Conservation (phyloP, 2,113 vertebrate species). For the Sander vitreus region DNA sequence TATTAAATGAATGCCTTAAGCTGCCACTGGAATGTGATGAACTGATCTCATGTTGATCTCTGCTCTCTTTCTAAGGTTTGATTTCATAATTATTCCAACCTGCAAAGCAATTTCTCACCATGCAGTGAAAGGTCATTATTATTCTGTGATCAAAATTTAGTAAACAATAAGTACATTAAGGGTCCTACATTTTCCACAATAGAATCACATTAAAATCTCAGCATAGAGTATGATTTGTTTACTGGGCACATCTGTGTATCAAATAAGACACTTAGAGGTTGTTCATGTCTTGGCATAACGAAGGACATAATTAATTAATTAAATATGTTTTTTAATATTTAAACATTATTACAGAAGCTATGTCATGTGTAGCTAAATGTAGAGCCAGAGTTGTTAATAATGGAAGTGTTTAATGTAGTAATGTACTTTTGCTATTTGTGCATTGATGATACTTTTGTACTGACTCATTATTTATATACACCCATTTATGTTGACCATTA, state of each 20-base stretch:
- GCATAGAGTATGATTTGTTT: slow-evolving; percentile 2
- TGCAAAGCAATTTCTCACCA: slow-evolving; percentile 35
- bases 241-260: not conserved
- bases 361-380: no score
- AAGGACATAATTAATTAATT: no score
- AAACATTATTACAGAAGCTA: not conserved
- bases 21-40: slow-evolving; percentile 40
- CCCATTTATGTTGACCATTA: not conserved
- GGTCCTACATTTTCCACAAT: not conserved
- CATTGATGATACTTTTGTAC: not conserved
- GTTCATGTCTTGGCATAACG: not conserved
- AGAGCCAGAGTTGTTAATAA: not conserved
- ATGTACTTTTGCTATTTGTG: not conserved
- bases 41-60: slow-evolving; percentile 11
- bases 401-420: not conserved
- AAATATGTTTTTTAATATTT: not conserved
- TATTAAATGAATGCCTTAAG: slow-evolving; percentile 59
- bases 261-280: not conserved
- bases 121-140: slow-evolving; percentile 39
- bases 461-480: not conserved
- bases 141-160: slow-evolving; percentile 21
- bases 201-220: not conserved
- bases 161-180: slow-evolving; percentile 1
- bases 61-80: slow-evolving; percentile 4
- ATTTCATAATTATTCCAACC: slow-evolving; percentile 38